Conservation (phyloP, 2,888 invertebrate species). For the Lumbricus terrestris region DNA sequence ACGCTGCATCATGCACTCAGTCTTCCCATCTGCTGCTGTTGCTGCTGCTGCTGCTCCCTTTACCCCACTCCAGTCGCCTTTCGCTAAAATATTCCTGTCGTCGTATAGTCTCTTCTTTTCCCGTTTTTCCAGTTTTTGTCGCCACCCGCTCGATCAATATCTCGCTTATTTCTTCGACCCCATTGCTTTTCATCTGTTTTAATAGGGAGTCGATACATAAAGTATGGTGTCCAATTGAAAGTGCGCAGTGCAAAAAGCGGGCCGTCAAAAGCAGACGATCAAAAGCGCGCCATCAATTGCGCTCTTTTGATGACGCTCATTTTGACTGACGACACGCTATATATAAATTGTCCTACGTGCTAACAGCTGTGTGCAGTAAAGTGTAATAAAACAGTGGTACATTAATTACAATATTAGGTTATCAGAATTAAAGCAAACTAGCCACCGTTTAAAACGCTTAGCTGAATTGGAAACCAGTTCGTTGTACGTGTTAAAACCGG, state of each 20-base stretch:
- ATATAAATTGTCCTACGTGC: no score
- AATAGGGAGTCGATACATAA: no score
- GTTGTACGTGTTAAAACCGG: background rate
- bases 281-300: background rate
- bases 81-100: background rate
- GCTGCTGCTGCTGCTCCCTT: no score
- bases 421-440: background rate
- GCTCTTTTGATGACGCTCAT: no score
- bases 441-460: background rate
- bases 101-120: background rate
- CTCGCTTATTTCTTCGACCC: no score
- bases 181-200: no score
- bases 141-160: background rate
- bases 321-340: no score
- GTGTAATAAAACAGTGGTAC: background rate
- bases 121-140: background rate
- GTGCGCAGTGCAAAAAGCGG: no score
- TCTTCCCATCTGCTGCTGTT: no score
- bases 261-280: no score
- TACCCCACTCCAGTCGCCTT: background rate
- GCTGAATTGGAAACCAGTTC: background rate
- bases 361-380: no score
- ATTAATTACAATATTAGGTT: background rate
- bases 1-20: background rate
- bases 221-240: no score